Base-by-base conservation (phyloP, 2,797 vertebrate genomes). In the Labeo calbasu region DNA sequence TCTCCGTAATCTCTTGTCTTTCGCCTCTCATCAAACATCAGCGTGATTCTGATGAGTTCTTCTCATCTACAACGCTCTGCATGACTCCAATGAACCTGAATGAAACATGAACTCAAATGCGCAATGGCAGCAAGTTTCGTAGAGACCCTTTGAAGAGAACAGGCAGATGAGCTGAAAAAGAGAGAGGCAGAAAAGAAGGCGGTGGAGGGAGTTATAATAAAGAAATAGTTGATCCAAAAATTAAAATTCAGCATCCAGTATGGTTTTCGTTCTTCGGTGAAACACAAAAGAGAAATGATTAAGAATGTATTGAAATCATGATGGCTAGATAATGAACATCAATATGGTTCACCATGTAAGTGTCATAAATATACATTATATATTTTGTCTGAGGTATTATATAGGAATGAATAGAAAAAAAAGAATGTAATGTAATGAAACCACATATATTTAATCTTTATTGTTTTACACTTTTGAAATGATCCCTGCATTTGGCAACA, bases 81-180 rank as follows among this genome's bases (percentile, higher is more conserved):
- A 1, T 46, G 46, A 69, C n/a, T 51, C 48, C 50, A 48, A 6
- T 21, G 17, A 85, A 70, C 55, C 28, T 55, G 73, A 86, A 86
- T 69, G 85, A 83, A 73, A 53, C 69, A 48, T 79, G 32, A 77
- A 66, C 55, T 51, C 46, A 50, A 75, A 75, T 53, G 13, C 13
- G 19, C 53, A 82, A 73, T 71, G 40, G 69, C 55, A n/a, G 28
- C 43, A 73, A 57, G 32, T 59, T 68, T 68, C 28, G 40, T 21
- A 76, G 46, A 79, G 53, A 15, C 14, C 19, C 68, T 85, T 85
- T 85, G 57, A 88, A 84, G 83, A 77, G 19, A 68, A 32, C 23
- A 8, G 61, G 8, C 25, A 65, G 61, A 65, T 32, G 25, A 17
- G 61, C 14, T 28, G 61, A 65, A 65, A 63, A 65, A 28, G 6